Percentiles rank a stretch among this genome's conserved stretches.
These are phyloP conservation scores for Styela plicata DNA, from an alignment of 23 tunicate species.

Conservation along the genomic window DNA sequence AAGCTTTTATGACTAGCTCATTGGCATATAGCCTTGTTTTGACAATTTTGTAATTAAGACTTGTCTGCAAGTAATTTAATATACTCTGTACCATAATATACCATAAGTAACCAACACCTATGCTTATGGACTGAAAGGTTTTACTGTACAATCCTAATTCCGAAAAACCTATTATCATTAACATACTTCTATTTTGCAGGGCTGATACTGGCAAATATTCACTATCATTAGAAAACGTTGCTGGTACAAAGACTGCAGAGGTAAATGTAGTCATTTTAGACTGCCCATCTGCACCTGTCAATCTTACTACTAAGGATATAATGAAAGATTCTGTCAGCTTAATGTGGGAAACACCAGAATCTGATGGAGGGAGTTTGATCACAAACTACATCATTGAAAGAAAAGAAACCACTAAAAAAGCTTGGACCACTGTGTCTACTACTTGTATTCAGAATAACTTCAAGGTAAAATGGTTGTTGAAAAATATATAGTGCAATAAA, in stretches of 20 bases:
- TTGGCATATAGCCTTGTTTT: no score
- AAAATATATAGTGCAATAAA: no score
- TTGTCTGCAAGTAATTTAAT: no score
- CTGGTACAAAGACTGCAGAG: constrained; percentile 60
- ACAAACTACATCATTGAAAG: constrained; percentile 61
- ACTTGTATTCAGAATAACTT: constrained; percentile 47
- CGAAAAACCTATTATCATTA: no score
- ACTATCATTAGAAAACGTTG: constrained; percentile 53
- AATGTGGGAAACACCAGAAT: constrained; percentile 59
- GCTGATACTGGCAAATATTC: constrained; percentile 65
- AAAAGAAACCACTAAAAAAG: constrained; percentile 77
- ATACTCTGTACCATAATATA: no score
- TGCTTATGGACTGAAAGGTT: no score
- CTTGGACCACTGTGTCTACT: constrained; percentile 71
- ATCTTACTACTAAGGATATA: constrained; percentile 49
- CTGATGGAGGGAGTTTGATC: constrained; percentile 76
- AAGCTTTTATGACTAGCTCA: no score
- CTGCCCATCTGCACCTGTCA: constrained; percentile 52
- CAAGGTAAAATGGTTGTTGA: constrained; percentile 66
- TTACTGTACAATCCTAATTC: no score
- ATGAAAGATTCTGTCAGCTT: constrained; percentile 60
- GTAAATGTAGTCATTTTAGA: constrained; percentile 74
- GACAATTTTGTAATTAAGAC: no score
- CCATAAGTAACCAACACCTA: no score
- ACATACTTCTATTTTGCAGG: constrained; percentile 43